A percentile compares a stretch with the other conserved stretches of the same genome.
Evolutionary conservation across 2,113 vertebrate species (phyloP).

Genomic region (Ovis canadensis): DNA sequence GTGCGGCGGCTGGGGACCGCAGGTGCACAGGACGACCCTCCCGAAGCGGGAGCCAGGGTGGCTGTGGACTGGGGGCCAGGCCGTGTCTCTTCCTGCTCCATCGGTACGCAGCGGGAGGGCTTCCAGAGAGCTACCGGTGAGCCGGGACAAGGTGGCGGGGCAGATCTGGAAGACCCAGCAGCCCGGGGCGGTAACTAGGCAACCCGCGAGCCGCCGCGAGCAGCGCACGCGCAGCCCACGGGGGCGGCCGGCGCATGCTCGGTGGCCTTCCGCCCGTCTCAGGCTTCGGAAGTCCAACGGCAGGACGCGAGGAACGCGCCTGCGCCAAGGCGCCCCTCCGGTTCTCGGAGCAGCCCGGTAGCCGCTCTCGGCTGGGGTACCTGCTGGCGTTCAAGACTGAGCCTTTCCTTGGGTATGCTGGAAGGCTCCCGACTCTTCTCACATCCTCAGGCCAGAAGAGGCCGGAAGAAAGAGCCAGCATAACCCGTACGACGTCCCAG

Average conservation of each 20-base stretch:
- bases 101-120: not conserved
- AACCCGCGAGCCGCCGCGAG: not conserved
- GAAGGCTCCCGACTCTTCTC: not conserved
- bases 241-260: not conserved
- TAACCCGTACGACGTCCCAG: not conserved
- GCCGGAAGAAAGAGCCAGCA: not conserved
- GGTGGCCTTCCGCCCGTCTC: not conserved
- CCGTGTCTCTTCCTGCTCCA: not conserved
- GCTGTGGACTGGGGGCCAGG: not conserved
- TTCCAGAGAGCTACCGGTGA: not conserved
- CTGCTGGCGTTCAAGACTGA: not conserved
- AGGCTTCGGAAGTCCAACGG: not conserved
- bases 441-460: not conserved
- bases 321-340: not conserved
- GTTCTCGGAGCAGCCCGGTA: not conserved
- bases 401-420: not conserved
- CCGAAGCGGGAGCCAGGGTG: not conserved
- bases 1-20: not conserved
- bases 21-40: not conserved
- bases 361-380: not conserved
- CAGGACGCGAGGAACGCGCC: not conserved
- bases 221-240: not conserved
- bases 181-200: not conserved
- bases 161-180: fast-evolving
- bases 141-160: too few species aligned